phyloP scores from a whole-genome alignment of 2,797 vertebrate species.

The Morelia viridis region DNA sequence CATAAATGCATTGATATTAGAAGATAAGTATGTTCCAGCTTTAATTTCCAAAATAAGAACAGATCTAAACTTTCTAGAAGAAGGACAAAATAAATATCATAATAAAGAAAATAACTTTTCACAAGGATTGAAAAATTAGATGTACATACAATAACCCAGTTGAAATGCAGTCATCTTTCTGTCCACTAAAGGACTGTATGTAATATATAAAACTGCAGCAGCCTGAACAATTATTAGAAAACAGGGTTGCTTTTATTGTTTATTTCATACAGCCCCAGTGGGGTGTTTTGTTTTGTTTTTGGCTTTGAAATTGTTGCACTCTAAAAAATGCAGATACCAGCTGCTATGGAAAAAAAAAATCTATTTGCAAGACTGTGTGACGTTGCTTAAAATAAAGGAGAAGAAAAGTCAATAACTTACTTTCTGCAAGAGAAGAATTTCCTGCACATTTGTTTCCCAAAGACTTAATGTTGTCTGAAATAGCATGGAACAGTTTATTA shows the following conservation, averaged over 20 bases:
- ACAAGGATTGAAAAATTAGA: neutral
- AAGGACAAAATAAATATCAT: neutral
- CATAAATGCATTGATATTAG: neutral
- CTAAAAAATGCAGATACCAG: slow-evolving; percentile 46
- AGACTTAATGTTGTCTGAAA: slow-evolving; percentile 43
- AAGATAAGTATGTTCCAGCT: neutral
- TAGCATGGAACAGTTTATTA: slow-evolving; percentile 38
- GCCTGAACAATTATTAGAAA: neutral
- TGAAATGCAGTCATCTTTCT: neutral
- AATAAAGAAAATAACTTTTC: neutral
- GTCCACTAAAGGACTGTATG: neutral
- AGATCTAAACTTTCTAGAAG: neutral
- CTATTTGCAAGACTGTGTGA: neutral
- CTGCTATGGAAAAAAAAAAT: slow-evolving; percentile 48
- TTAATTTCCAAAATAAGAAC: neutral
- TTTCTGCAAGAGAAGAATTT: slow-evolving; percentile 27
- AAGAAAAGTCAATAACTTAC: slow-evolving; percentile 25
- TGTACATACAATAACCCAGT: neutral
- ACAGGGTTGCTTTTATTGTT: neutral
- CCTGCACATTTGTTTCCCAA: slow-evolving; percentile 37
- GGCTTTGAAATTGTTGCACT: slow-evolving; percentile 47
- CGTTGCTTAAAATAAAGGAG: slow-evolving; percentile 20
- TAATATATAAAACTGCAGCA: neutral
- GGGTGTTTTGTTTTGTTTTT: no score
- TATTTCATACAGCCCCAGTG: neutral